A percentile compares a stretch with the other conserved stretches of the same genome.
These are phyloP conservation scores for Hypomecis atomaria DNA, from an alignment of 2,888 invertebrate genomes.

Conservation along the genomic window DNA sequence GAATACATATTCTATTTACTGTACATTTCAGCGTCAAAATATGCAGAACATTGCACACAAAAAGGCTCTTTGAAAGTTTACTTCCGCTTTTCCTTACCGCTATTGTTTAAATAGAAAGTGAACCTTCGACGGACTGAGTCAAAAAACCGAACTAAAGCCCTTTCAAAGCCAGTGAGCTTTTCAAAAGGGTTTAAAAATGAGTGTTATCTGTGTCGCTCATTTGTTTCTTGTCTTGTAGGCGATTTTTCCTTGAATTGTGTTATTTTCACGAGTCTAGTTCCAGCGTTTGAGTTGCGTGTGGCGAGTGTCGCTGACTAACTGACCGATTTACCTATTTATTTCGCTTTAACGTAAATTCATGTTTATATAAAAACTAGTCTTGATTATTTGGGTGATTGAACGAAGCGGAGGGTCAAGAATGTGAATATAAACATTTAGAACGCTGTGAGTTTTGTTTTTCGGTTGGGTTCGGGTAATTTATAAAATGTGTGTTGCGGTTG, in stretches of 20 bases:
- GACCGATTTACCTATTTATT: constrained; percentile 50
- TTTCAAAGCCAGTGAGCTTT: constrained; percentile 5
- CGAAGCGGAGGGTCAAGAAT: too few species aligned
- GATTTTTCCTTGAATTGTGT: constrained; percentile 2
- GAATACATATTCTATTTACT: neutral
- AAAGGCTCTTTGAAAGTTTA: neutral
- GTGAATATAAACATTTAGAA: too few species aligned
- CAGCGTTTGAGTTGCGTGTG: constrained; percentile 25
- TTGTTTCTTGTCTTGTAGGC: neutral
- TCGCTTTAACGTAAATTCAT: constrained; percentile 26
- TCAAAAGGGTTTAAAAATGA: neutral
- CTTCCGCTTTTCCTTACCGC: constrained; percentile 5
- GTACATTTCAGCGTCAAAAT: constrained; percentile 2
- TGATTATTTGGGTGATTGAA: too few species aligned
- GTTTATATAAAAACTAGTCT: too few species aligned
- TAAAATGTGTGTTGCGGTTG: too few species aligned
- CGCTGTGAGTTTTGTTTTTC: too few species aligned
- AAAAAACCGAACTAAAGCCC: constrained; percentile 5
- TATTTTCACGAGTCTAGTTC: constrained; percentile 12
- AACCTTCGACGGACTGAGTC: neutral
- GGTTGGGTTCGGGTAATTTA: too few species aligned
- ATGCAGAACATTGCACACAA: neutral
- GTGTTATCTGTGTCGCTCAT: constrained; percentile 1
- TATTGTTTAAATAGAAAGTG: constrained; percentile 13
- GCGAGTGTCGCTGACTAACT: constrained; percentile 43